Evolutionary conservation across 2,888 invertebrate species (phyloP).

Genomic region (Meiosimyza platycephala): DNA sequence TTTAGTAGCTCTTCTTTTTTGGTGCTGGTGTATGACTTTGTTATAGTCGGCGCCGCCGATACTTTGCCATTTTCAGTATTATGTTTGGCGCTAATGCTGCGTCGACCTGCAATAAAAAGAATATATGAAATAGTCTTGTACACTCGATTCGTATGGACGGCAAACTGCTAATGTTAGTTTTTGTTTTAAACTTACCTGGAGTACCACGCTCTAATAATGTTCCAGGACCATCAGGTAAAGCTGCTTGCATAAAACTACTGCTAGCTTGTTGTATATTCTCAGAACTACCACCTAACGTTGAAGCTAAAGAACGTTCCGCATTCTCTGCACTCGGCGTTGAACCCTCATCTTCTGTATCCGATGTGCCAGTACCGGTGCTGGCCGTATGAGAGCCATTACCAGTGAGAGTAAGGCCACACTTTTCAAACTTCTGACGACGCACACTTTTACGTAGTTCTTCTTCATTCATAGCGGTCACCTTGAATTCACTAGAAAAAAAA

Average conservation of each 20-base stretch:
- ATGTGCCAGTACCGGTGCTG: conserved; percentile 75
- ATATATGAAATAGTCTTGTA: no score
- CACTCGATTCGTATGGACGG: no score
- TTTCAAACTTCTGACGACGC: conserved; percentile 75
- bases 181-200: conserved; percentile 55
- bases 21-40: conserved; percentile 67
- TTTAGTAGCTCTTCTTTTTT: conserved; percentile 81
- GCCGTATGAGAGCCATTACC: conserved; percentile 67
- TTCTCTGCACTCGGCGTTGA: conserved; percentile 87
- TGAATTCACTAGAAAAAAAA: conserved; percentile 76
- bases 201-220: conserved; percentile 62
- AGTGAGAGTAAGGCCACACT: conserved; percentile 65
- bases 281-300: conserved; percentile 80
- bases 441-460: conserved; percentile 84
- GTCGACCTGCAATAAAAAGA: conserved; percentile 64
- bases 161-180: no score
- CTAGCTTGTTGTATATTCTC: conserved; percentile 69
- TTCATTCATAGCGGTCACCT: conserved; percentile 89
- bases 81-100: conserved; percentile 75
- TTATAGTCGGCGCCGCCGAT: conserved; percentile 61
- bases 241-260: conserved; percentile 65
- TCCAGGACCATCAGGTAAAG: conserved; percentile 66
- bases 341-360: conserved; percentile 79
- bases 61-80: conserved; percentile 64
- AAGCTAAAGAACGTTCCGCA: conserved; percentile 76